These are phyloP conservation scores for Nephrotoma appendiculata DNA, from an alignment of 2,888 invertebrate genomes.

Conservation along the genomic window DNA sequence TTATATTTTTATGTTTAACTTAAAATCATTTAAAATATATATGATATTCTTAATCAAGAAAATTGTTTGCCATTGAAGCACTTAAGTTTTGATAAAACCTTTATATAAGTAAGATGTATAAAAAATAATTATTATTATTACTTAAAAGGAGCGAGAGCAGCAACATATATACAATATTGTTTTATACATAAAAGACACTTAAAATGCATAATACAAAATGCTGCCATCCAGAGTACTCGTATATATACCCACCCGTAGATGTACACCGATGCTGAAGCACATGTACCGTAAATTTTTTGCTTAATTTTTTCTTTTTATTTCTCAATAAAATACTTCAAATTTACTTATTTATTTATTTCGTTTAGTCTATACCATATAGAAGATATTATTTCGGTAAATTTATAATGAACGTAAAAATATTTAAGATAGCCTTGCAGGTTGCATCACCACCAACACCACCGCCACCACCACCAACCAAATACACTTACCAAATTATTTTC, in stretches of 20 bases:
- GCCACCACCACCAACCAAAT: not conserved
- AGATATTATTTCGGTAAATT: not conserved
- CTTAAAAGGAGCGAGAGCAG: not conserved
- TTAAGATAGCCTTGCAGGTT: not conserved
- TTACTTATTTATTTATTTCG: not conserved
- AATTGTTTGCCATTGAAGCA: not conserved
- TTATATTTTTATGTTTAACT: not conserved
- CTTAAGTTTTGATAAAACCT: not conserved
- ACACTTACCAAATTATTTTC: not conserved
- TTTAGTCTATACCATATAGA: not conserved
- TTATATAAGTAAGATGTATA: not conserved
- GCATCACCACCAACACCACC: not conserved
- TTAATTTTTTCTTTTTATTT: not conserved
- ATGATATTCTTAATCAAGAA: not conserved
- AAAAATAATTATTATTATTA: not conserved
- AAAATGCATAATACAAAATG: not conserved
- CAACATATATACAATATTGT: not conserved
- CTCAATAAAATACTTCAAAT: not conserved
- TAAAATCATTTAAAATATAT: not conserved
- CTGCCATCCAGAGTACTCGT: not conserved
- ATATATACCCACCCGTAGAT: not conserved
- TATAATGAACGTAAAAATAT: not conserved
- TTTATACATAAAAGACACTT: not conserved
- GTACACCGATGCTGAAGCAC: not conserved
- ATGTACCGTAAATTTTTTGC: not conserved